Evolutionary conservation across 2,113 vertebrate genomes (phyloP).

Genomic region (Andinoacara biseriatus): DNA sequence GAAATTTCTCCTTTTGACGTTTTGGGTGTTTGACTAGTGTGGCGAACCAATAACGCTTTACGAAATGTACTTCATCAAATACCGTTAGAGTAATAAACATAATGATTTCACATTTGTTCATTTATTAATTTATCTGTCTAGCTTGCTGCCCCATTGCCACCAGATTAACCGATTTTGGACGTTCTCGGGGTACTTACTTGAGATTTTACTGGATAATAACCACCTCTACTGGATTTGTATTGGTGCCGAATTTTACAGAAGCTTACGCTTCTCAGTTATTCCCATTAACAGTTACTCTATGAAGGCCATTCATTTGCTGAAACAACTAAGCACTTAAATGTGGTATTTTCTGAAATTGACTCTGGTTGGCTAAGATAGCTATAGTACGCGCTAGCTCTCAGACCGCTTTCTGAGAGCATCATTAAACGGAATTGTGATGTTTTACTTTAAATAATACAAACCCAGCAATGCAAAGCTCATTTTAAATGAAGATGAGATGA

Average conservation of each 20-base stretch:
- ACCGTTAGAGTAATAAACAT: neutral
- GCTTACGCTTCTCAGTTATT: neutral
- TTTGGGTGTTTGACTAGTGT: neutral
- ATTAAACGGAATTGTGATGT: neutral
- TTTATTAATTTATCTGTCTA: too few species aligned
- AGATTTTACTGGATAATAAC: neutral
- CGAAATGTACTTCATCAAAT: neutral
- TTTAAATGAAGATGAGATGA: neutral
- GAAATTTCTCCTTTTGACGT: neutral
- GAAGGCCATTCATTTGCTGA: neutral
- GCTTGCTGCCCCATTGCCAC: neutral
- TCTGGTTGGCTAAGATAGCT: neutral
- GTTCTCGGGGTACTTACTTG: neutral
- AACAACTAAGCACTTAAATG: neutral
- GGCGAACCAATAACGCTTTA: too few species aligned
- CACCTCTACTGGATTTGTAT: neutral
- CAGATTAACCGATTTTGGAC: neutral
- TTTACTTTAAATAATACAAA: neutral
- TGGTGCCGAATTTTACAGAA: constrained; percentile 1
- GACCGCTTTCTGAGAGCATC: neutral
- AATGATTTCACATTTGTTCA: neutral
- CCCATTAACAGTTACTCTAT: neutral
- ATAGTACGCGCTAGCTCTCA: constrained; percentile 39
- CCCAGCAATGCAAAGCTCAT: neutral
- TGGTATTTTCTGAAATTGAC: neutral